Evolutionary conservation across 1,140 invertebrate species (phyloP), one percentile per base, ranked within the genome.

Genomic region (Ganaspis sp.): DNA sequence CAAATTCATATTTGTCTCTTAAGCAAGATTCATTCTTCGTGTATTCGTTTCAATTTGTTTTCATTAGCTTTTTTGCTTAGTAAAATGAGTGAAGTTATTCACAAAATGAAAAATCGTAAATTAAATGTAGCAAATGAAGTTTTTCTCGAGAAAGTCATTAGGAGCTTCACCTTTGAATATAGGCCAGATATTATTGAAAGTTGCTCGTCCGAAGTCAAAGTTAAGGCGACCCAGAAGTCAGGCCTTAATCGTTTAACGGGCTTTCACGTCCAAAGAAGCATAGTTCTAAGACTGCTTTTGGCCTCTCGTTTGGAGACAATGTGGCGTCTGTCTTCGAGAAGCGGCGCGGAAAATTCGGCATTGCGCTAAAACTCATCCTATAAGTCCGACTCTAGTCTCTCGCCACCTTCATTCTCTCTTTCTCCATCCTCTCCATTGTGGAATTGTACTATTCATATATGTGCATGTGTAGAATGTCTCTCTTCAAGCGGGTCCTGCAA

Each of bases 321-420:
- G 76, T 81, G 82, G 71, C 79, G 80, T 84, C 78, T 80, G 74
- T 81, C 79, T 76, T 81, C 40, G 75, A 74, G 72, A 79, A 85
- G 73, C 77, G 72, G 77, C 45, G 70, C 53, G 84, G 85, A 86
- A 86, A 86, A 86, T 85, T 84, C 64, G 78, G 74, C 81, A 75
- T 79, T 81, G 84, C 79, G 82, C 80, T 84, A 79, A 85, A 83
- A 78, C 78, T 73, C 81, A 81, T 82, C 78, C 76, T 76, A 79
- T 23, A 40, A 58, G n/a, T 64, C 40, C 17, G 11, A 69, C 17
- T 37, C 6, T 11, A 45, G 40, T 70, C 53, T 70, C 34, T 64
- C 34, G n/a, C 58, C 15, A 40, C 70, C 75, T 72, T 76, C 77
- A 69, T 38, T 19, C 5, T 64, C 17, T 42, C 74, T 26, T 38